Percentiles rank a stretch among this genome's conserved stretches.
These are phyloP conservation scores for Tinamus major DNA, from an alignment of 2,797 vertebrate genomes.

Conservation along the genomic window DNA sequence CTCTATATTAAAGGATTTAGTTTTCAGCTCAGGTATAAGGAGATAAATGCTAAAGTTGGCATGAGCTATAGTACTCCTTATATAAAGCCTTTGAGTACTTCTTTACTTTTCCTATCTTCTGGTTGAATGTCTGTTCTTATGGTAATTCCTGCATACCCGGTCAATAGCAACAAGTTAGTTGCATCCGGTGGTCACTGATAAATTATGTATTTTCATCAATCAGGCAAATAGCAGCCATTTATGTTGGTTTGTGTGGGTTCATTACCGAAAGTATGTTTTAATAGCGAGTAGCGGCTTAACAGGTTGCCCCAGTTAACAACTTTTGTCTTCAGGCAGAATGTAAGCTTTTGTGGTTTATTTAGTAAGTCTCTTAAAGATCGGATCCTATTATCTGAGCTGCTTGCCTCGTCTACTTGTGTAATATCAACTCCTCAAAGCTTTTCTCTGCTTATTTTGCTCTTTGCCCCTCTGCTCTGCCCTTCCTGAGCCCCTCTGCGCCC, in stretches of 20 bases:
- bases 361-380: not conserved
- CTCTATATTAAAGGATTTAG: not conserved
- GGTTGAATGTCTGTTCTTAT: not conserved
- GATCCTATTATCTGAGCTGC: not conserved
- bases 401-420: not conserved
- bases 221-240: not conserved
- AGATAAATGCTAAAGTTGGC: not conserved
- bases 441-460: conserved; percentile 5
- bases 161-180: not conserved
- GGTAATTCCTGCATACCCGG: not conserved
- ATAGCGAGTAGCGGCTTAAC: not conserved
- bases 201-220: not conserved
- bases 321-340: not conserved
- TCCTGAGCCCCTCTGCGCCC: accelerated
- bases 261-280: not conserved
- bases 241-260: not conserved
- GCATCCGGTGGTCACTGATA: not conserved
- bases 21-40: not conserved
- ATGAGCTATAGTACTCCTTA: not conserved
- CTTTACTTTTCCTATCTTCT: not conserved
- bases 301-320: not conserved
- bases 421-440: not conserved
- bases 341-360: not conserved
- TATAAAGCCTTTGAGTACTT: not conserved
- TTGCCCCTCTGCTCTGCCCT: not conserved